Evolutionary conservation across 2,797 vertebrate genomes (phyloP), one percentile per base, ranked within the genome.

Genomic region (Microhierax caerulescens): DNA sequence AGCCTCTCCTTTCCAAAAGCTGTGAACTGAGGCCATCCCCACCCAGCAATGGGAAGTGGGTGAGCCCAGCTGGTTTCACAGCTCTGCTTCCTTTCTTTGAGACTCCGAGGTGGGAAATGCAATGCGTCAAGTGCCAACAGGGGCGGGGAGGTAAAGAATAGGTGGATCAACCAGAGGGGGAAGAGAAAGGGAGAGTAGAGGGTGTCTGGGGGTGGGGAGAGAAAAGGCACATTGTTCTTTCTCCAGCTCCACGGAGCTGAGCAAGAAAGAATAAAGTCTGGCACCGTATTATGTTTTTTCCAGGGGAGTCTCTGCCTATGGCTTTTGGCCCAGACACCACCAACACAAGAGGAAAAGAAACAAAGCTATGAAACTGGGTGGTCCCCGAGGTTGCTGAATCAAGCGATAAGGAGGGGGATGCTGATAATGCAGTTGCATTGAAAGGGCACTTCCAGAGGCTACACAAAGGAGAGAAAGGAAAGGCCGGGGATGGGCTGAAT

Each of bases 21-120:
- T 69, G 50, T 68, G 91, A 88, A 68, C 53, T 39, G 81, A 83
- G 61, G 57, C 68, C 43, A 85, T 91, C 81, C 51, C 81, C 96
- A 88, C 88, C 91, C 86, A 93, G 91, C 89, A 93, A 94, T 92
- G 89, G 95, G 96, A 97, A 97, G 87, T 87, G 93, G 93, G 94
- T 60, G 86, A 96, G 86, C 73, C 93, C 72, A 59, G 92, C 17
- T 3, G 0, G 78, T 92, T 97, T 97, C 90, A 95, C 92, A 95
- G 93, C 75, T 97, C 90, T 56, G 92, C 43, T 97, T 97, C 96
- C 96, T 88, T 91, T 95, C 94, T 91, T 94, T 94, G 89, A 95
- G 94, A 92, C 69, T 92, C 0, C 0, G 30, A 96, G 96, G 89
- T 96, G 95, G 96, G 93, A 97, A 97, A 61, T 45, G 32, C 51